These are phyloP conservation scores for Perca fluviatilis DNA, from an alignment of 2,113 vertebrate genomes.

Conservation along the genomic window DNA sequence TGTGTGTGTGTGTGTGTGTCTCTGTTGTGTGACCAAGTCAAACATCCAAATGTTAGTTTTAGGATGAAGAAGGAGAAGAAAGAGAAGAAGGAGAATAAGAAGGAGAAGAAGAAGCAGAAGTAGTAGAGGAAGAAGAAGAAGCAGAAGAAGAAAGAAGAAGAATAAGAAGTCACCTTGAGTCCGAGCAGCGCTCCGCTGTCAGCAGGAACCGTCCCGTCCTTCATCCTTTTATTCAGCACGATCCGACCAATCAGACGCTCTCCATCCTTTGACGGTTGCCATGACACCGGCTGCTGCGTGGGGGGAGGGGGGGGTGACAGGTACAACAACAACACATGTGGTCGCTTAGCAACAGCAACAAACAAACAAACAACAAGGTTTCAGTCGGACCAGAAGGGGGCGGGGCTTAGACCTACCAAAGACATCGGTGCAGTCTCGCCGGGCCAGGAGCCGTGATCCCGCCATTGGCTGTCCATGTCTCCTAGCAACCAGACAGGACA, in stretches of 20 bases:
- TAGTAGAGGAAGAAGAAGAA: too few relatives aligned
- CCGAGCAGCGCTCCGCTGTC: constrained; percentile 95
- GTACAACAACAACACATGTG: neutral
- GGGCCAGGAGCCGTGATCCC: constrained; percentile 95
- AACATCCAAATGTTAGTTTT: too few relatives aligned
- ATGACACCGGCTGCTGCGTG: constrained; percentile 92
- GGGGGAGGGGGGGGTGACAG: too few relatives aligned
- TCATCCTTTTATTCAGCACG: constrained; percentile 94
- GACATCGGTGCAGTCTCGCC: constrained; percentile 91
- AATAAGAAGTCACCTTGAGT: constrained; percentile 88
- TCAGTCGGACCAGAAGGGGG: constrained; percentile 52
- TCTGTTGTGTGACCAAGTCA: too few relatives aligned
- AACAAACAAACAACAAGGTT: neutral
- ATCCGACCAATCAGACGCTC: constrained; percentile 96
- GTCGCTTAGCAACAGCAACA: constrained; percentile 4
- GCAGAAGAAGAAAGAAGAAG: neutral
- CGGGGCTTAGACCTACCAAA: constrained; percentile 92
- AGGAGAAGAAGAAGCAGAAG: neutral
- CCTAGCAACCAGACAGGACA: constrained; percentile 76
- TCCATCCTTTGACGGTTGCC: constrained; percentile 97
- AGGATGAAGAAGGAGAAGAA: neutral
- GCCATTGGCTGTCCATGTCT: constrained; percentile 97
- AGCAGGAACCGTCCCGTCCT: constrained; percentile 93
- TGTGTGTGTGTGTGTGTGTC: too few relatives aligned
- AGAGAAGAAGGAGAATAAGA: neutral